Evolutionary conservation across 2,797 vertebrate species (phyloP).

Genomic region (Acestrorhynchus altus): DNA sequence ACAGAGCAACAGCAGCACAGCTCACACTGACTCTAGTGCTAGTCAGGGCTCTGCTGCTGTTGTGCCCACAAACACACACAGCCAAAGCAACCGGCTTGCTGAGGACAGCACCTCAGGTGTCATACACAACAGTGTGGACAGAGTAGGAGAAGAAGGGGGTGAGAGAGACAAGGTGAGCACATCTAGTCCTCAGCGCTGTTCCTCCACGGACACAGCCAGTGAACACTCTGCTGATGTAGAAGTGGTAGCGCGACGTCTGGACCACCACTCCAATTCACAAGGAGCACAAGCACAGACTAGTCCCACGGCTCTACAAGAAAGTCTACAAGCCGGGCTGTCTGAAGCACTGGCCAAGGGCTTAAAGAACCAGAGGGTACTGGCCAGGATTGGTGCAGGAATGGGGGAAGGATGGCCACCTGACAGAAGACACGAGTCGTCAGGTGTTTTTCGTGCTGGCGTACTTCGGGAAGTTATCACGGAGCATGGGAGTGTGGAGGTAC

Average conservation of each 20-base stretch:
- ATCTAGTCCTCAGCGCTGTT: conserved; percentile 84
- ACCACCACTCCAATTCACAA: conserved; percentile 41
- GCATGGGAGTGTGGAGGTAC: conserved; percentile 84
- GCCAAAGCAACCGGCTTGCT: conserved; percentile 65
- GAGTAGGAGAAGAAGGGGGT: conserved; percentile 56
- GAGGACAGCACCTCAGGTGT: conserved; percentile 60
- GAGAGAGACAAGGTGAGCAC: conserved; percentile 42
- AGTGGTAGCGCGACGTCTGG: conserved; percentile 59
- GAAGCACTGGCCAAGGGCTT: conserved; percentile 81
- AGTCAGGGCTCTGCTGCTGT: conserved; percentile 42
- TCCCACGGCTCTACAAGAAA: conserved; percentile 37
- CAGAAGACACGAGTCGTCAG: conserved; percentile 60
- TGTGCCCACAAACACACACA: conserved; percentile 55
- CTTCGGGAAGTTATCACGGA: conserved; percentile 85
- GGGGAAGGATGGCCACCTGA: conserved; percentile 58
- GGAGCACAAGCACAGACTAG: conserved; percentile 36
- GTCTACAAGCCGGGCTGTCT: conserved; percentile 72
- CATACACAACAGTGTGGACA: conserved; percentile 57
- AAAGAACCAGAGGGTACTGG: conserved; percentile 87
- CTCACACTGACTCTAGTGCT: conserved; percentile 53
- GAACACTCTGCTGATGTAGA: conserved; percentile 86
- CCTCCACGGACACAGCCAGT: conserved; percentile 91
- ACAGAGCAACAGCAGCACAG: conserved; percentile 58
- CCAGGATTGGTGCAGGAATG: conserved; percentile 70
- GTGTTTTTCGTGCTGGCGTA: conserved; percentile 82